Percentiles rank a stretch among this genome's conserved stretches.
Evolutionary conservation across 2,113 vertebrate species (phyloP).

Genomic region (Syngnathus floridae): DNA sequence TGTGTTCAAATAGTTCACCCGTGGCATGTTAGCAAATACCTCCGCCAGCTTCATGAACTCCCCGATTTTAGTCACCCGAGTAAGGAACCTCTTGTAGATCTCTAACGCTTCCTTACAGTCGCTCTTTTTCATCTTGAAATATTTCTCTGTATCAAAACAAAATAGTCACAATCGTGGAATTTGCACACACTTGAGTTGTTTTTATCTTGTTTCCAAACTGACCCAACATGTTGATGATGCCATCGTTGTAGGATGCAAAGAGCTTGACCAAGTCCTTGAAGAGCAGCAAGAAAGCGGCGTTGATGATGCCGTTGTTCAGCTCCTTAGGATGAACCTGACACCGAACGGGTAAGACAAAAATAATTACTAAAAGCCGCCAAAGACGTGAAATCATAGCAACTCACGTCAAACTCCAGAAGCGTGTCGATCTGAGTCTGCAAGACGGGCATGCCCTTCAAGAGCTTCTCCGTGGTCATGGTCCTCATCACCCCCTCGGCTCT

Average conservation of each 20-base stretch:
- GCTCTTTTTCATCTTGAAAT: constrained; percentile 99
- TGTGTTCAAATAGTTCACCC: too few species aligned
- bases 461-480: constrained; percentile 94
- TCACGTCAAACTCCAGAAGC: constrained; percentile 93
- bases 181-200: neutral
- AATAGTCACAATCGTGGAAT: neutral
- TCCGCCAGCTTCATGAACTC: constrained; percentile 98
- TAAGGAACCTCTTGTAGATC: constrained; percentile 98
- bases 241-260: constrained; percentile 98
- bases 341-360: neutral
- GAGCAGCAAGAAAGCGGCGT: constrained; percentile 91
- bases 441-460: constrained; percentile 96
- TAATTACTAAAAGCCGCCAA: neutral
- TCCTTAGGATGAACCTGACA: constrained; percentile 94
- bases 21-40: constrained; percentile 61
- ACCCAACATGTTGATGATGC: constrained; percentile 98
- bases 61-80: constrained; percentile 94
- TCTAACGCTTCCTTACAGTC: constrained; percentile 98
- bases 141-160: constrained; percentile 81
- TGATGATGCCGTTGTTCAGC: constrained; percentile 96
- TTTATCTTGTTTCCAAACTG: constrained; percentile 36
- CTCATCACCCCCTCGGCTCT: constrained; percentile 97
- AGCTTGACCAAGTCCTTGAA: constrained; percentile 99
- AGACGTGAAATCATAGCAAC: constrained; percentile 29
- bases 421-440: constrained; percentile 95